These are phyloP conservation scores for Sinocyclocheilus anophthalmus DNA, from an alignment of 2,113 vertebrate genomes.

Conservation along the genomic window DNA sequence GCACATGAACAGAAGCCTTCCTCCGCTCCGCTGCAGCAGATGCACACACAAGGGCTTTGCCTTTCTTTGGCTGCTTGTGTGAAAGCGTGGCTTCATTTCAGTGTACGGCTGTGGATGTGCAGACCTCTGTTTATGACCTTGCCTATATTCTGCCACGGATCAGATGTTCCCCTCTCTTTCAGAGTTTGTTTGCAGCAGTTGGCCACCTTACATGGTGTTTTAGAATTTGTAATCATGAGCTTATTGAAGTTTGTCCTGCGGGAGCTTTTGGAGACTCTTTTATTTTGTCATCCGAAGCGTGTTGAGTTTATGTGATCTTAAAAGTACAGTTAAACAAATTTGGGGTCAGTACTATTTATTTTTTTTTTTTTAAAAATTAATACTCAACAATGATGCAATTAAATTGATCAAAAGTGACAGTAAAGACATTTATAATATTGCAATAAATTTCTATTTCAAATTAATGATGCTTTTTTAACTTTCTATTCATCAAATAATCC, in stretches of 20 bases:
- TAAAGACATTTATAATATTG: too few relatives aligned
- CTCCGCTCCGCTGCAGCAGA: too few relatives aligned
- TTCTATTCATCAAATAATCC: too few relatives aligned
- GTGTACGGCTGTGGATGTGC: background rate
- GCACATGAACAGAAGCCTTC: too few relatives aligned
- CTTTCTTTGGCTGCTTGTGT: background rate
- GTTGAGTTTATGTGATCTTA: too few relatives aligned
- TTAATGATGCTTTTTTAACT: too few relatives aligned
- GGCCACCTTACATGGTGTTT: background rate
- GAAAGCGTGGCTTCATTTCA: constrained; percentile 6
- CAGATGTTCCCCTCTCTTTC: background rate
- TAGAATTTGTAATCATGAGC: background rate
- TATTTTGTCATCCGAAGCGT: background rate
- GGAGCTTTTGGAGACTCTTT: background rate
- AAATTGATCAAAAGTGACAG: too few relatives aligned
- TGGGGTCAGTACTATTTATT: background rate
- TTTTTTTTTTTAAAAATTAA: background rate
- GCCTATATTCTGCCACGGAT: background rate
- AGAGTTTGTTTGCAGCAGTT: background rate
- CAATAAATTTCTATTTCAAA: constrained; percentile 64
- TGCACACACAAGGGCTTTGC: background rate
- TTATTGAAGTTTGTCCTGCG: background rate
- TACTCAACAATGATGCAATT: background rate
- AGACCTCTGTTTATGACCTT: background rate
- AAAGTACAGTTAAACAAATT: background rate